Evolutionary conservation across 2,888 invertebrate species (phyloP).

Genomic region (Sinelater perroti): DNA sequence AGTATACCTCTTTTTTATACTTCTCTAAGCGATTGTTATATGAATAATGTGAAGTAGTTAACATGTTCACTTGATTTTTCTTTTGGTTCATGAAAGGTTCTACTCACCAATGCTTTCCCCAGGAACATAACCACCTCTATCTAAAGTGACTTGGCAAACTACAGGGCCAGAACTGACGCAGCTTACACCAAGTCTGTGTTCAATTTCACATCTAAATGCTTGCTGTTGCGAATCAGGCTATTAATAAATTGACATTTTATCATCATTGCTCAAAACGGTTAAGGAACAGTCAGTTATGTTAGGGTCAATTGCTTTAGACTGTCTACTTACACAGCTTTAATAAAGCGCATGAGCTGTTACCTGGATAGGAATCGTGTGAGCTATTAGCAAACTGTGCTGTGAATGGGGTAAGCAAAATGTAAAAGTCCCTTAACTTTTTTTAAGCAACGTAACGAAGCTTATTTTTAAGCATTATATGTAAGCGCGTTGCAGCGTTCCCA

Average conservation of each 20-base stretch:
- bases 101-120: conserved; percentile 84
- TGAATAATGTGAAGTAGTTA: too few relatives aligned
- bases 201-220: conserved; percentile 90
- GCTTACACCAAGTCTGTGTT: conserved; percentile 87
- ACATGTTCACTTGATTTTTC: too few relatives aligned
- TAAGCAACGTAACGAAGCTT: not conserved
- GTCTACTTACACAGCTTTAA: not conserved
- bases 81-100: conserved; percentile 1
- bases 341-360: not conserved
- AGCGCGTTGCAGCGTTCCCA: too few relatives aligned
- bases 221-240: conserved; percentile 64
- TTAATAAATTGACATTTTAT: too few relatives aligned
- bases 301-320: not conserved
- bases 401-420: too few relatives aligned
- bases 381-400: too few relatives aligned
- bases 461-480: not conserved
- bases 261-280: too few relatives aligned
- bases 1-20: too few relatives aligned
- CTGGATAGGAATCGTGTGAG: too few relatives aligned
- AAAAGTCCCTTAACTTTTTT: too few relatives aligned
- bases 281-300: not conserved
- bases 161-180: conserved; percentile 91
- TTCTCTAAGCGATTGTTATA: too few relatives aligned
- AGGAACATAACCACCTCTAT: conserved; percentile 93
- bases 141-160: conserved; percentile 83